phyloP scores from a whole-genome alignment of 2,113 vertebrate genomes.

The Callocephalon fimbriatum region DNA sequence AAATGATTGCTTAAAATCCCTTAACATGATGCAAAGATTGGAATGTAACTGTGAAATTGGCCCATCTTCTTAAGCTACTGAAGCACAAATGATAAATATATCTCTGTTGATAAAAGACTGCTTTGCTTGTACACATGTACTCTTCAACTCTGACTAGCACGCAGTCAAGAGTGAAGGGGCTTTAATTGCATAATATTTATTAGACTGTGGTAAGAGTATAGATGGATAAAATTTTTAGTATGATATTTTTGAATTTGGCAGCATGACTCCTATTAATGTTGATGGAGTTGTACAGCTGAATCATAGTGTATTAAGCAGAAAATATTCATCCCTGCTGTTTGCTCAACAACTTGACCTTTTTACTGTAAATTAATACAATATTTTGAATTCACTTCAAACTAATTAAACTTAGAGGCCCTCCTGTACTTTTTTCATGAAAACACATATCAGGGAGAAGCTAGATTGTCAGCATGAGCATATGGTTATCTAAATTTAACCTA shows the following conservation, averaged over 20 bases:
- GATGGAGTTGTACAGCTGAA: constrained; percentile 53
- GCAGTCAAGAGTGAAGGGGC: not conserved
- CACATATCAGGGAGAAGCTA: constrained; percentile 3
- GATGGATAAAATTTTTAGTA: constrained; percentile 29
- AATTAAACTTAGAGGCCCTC: constrained; percentile 58
- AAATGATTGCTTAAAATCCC: not conserved
- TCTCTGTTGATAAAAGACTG: not conserved
- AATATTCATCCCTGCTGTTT: constrained; percentile 40
- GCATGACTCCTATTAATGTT: constrained; percentile 37
- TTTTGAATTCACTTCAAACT: constrained; percentile 68
- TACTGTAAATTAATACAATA: constrained; percentile 68
- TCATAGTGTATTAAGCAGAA: constrained; percentile 35
- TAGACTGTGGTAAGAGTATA: constrained; percentile 10
- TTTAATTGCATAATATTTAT: constrained; percentile 4
- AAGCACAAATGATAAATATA: not conserved
- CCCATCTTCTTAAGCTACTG: not conserved
- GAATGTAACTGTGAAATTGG: not conserved
- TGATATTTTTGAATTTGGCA: constrained; percentile 53
- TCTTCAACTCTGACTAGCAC: not conserved
- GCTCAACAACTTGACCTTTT: constrained; percentile 53
- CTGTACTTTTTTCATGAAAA: constrained; percentile 47
- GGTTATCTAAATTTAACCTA: constrained; percentile 68
- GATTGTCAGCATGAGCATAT: constrained; percentile 62
- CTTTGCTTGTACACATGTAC: not conserved
- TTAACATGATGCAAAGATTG: not conserved